Conservation (phyloP, 2,113 vertebrate species). For the Nothocercus julius region DNA sequence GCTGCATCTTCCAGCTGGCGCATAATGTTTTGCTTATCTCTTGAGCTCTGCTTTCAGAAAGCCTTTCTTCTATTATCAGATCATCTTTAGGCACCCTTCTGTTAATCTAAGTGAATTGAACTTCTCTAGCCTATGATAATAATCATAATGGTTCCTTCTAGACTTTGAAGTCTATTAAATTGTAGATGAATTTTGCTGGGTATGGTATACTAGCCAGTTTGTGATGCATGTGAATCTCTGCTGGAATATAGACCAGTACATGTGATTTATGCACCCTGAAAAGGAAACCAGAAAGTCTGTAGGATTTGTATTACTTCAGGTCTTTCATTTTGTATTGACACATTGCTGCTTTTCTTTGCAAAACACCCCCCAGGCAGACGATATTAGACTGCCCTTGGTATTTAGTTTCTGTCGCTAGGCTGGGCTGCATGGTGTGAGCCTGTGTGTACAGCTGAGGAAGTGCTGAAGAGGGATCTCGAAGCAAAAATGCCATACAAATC, state of each 20-base stretch:
- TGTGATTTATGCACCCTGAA: not conserved
- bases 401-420: accelerated
- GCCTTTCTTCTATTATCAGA: not conserved
- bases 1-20: not conserved
- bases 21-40: accelerated
- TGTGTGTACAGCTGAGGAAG: not conserved
- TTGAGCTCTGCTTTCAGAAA: not conserved
- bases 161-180: not conserved
- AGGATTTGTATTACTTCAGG: not conserved
- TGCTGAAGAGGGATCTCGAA: not conserved
- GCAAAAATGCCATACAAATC: not conserved
- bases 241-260: accelerated
- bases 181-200: not conserved
- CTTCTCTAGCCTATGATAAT: not conserved
- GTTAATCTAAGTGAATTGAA: not conserved
- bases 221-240: accelerated
- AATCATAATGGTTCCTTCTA: not conserved
- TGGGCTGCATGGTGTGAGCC: not conserved
- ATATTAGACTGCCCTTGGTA: not conserved
- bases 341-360: not conserved
- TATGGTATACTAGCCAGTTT: accelerated
- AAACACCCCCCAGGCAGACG: accelerated
- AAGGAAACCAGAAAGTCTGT: not conserved
- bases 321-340: accelerated
- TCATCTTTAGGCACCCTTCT: not conserved